These are phyloP conservation scores for Sinocyclocheilus anshuiensis DNA, from an alignment of 2,113 vertebrate genomes.

Conservation along the genomic window DNA sequence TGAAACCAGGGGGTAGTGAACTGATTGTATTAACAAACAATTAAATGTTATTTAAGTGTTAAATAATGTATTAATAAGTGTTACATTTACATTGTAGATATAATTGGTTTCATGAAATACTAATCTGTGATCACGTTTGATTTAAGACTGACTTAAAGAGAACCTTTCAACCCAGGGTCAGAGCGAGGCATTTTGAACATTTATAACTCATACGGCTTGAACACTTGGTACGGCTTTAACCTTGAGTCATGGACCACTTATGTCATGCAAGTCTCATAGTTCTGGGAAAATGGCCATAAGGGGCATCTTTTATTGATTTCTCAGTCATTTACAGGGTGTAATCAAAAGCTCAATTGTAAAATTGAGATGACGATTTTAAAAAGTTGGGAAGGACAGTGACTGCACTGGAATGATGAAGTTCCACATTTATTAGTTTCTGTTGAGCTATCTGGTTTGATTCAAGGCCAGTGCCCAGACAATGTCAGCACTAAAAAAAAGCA, in stretches of 20 bases:
- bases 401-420: conserved; percentile 7
- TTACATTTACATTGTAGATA: not conserved
- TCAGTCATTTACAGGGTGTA: conserved; percentile 38
- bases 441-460: conserved; percentile 10
- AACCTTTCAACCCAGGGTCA: conserved; percentile 42
- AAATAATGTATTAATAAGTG: not conserved
- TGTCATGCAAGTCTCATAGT: not conserved
- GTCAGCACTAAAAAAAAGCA: conserved; percentile 11
- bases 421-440: conserved; percentile 25
- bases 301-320: conserved; percentile 41
- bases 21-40: not conserved
- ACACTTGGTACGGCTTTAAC: conserved; percentile 21
- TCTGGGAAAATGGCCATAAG: conserved; percentile 30
- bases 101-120: not conserved
- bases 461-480: conserved; percentile 17
- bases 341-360: conserved; percentile 42
- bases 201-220: not conserved
- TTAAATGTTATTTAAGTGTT: not conserved
- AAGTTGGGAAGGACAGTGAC: conserved; percentile 22
- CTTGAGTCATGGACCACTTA: conserved; percentile 31
- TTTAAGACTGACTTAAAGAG: not conserved
- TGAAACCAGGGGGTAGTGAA: not conserved
- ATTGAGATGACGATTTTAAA: conserved; percentile 9
- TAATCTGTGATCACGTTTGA: conserved; percentile 29
- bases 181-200: not conserved